Conservation (phyloP, 1,140 invertebrate species). For the Cotesia chilonis region DNA sequence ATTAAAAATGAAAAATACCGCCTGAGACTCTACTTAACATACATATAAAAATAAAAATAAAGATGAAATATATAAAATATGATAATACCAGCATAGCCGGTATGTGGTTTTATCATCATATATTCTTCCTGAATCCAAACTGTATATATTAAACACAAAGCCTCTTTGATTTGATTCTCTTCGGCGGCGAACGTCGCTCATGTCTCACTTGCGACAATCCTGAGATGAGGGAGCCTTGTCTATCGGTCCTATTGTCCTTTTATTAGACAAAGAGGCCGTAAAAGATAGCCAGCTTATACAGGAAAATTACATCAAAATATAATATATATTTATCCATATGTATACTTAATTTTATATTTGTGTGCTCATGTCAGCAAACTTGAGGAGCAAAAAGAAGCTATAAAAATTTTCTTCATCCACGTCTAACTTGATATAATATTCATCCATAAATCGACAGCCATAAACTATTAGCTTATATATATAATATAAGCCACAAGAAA, state of each 20-base stretch:
- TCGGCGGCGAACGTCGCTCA: constrained; percentile 5
- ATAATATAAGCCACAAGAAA: too few species aligned
- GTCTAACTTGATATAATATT: too few species aligned
- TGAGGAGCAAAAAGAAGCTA: too few species aligned
- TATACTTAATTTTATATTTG: not conserved
- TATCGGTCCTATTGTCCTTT: constrained; percentile 20
- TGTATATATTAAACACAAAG: constrained; percentile 21
- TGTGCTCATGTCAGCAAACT: too few species aligned
- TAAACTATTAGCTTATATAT: too few species aligned
- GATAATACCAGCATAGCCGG: not conserved
- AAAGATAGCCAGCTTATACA: constrained; percentile 6
- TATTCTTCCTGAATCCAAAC: not conserved
- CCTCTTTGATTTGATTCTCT: constrained; percentile 34
- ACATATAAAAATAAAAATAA: too few species aligned
- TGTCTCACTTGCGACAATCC: constrained; percentile 4
- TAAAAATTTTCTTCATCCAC: too few species aligned
- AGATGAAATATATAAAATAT: not conserved
- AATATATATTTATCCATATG: not conserved
- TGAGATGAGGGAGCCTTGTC: constrained; percentile 6
- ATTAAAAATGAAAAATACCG: too few species aligned
- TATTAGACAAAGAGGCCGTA: constrained; percentile 7
- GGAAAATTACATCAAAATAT: not conserved
- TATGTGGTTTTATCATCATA: not conserved
- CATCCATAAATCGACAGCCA: too few species aligned
- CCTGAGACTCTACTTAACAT: too few species aligned